Evolutionary conservation across 2,113 vertebrate genomes (phyloP), one percentile per base, ranked within the genome.

Genomic region (Ploceus nigricollis): DNA sequence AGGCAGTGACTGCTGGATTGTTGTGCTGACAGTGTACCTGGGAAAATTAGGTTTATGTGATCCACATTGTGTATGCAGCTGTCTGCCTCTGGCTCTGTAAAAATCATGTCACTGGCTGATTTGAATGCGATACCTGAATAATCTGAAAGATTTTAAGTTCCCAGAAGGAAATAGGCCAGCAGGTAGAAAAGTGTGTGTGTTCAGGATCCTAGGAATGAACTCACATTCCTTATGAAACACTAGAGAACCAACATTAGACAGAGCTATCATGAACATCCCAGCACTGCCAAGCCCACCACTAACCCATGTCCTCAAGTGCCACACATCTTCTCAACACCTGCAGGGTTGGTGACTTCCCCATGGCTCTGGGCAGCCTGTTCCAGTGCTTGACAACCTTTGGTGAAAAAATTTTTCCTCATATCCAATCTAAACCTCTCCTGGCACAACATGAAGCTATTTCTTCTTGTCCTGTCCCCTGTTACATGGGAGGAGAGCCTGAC

Each of bases 21-120:
- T 19, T 47, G 45, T 23, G 8, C 44, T 64, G 71, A 23, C 31
- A 48, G 7, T 1, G 18, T 21, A 76, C 63, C 30, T 70, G 64
- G 56, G 51, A 66, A 81, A 83, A 42, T 7, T 16, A 69, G 27
- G 13, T 78, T 86, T 73, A 6, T 44, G 45, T 33, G 54, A 54
- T 15, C 40, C 35, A 22, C 0, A 0, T 30, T n/a, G 37, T 11
- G 2, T 12, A 13, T 44, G 13, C 1, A 7, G 20, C n/a, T 53
- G 16, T 18, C 56, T 84, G 56, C 15, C 33, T 50, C n/a, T 10
- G 23, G 24, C 17, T 82, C 40, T 63, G 37, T 44, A 44, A 77
- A 87, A 90, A 39, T 6, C 1, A 0, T 19, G 6, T 66, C 45
- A 20, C 58, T 61, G 79, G 23, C 45, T 88, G 45, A 27, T 73